Evolutionary conservation across 2,888 invertebrate species (phyloP).

Genomic region (Oscheius sp.): DNA sequence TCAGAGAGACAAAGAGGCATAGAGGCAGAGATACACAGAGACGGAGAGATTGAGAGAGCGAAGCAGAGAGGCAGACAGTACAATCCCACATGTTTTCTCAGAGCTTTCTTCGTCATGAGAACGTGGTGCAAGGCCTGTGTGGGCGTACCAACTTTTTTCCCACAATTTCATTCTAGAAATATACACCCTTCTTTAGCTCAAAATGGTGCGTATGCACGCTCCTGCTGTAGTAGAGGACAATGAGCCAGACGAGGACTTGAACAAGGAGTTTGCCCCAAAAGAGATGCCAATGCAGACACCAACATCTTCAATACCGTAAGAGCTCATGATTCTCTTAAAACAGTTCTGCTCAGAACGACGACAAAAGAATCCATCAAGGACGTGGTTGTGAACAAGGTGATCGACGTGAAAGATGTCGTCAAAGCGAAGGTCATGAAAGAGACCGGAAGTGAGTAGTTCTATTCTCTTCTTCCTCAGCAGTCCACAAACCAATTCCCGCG

Average conservation of each 20-base stretch:
- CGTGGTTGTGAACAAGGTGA: conserved; percentile 60
- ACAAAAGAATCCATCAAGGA: conserved; percentile 64
- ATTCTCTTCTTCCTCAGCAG: not conserved
- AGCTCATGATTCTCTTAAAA: not conserved
- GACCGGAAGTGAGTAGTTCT: conserved; percentile 66
- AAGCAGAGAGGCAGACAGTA: too few species aligned
- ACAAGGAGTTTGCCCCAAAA: conserved; percentile 34
- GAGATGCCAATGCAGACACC: conserved; percentile 37
- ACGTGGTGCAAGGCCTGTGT: too few species aligned
- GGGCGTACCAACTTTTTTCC: too few species aligned
- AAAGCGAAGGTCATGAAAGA: conserved; percentile 70
- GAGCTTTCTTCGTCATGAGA: too few species aligned
- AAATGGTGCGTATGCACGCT: conserved; percentile 25
- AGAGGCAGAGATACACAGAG: too few species aligned
- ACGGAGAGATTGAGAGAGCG: too few species aligned
- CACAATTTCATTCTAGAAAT: too few species aligned
- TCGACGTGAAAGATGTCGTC: conserved; percentile 68
- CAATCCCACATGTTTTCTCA: too few species aligned
- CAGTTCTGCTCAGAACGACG: conserved; percentile 53
- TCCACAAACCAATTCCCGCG: not conserved
- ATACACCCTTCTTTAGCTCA: not conserved
- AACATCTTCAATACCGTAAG: conserved; percentile 9
- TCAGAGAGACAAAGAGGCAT: too few species aligned
- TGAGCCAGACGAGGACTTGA: conserved; percentile 21
- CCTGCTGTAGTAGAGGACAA: conserved; percentile 10